These are phyloP conservation scores for Clarias macrocephalus DNA, from an alignment of 2,113 vertebrate genomes.

Conservation along the genomic window DNA sequence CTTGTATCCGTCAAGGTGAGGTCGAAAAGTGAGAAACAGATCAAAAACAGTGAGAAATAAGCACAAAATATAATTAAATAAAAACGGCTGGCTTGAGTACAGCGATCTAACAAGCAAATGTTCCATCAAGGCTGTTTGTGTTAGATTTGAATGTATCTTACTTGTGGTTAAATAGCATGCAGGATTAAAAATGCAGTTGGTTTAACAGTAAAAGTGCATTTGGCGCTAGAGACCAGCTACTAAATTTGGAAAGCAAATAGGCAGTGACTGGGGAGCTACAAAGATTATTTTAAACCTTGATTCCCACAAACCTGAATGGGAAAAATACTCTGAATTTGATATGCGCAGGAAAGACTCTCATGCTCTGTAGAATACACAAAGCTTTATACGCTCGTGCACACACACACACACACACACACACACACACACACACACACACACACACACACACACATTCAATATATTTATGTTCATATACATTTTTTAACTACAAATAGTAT, in stretches of 20 bases:
- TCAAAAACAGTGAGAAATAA: not conserved
- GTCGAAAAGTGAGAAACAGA: not conserved
- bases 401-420: no score
- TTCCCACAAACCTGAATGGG: conserved; percentile 41
- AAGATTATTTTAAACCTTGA: conserved; percentile 18
- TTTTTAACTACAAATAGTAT: conserved; percentile 13
- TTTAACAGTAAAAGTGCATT: not conserved
- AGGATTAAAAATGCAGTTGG: not conserved
- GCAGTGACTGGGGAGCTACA: not conserved
- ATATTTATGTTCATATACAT: conserved; percentile 15
- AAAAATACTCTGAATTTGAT: conserved; percentile 46
- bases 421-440: no score
- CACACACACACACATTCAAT: not conserved
- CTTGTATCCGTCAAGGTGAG: not conserved
- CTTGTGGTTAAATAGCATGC: not conserved
- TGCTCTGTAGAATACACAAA: not conserved
- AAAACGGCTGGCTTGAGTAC: not conserved
- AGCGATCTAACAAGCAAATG: not conserved
- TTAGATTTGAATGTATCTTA: not conserved
- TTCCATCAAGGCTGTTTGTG: not conserved
- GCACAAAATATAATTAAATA: not conserved
- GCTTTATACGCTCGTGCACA: no score
- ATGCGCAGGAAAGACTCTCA: conserved; percentile 25
- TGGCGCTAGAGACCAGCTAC: not conserved
- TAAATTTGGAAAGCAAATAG: conserved; percentile 14